Conservation (phyloP, 2,888 invertebrate genomes). For the Leptinotarsa rubiginosa region DNA sequence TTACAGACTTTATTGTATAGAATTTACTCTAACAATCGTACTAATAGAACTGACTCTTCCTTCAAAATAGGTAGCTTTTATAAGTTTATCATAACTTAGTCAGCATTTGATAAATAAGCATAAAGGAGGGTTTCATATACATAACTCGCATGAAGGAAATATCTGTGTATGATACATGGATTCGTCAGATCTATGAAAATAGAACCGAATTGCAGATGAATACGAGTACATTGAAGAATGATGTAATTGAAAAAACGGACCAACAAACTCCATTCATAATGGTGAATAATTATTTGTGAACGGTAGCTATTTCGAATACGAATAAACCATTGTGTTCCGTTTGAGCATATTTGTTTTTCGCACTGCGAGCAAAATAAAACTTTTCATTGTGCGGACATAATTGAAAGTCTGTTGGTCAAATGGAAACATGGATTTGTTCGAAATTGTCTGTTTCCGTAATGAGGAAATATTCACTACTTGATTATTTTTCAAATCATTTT, state of each 20-base stretch:
- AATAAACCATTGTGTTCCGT: not conserved
- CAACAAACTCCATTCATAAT: not conserved
- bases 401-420: conserved; percentile 35
- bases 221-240: not conserved
- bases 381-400: conserved; percentile 37
- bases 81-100: too few species aligned
- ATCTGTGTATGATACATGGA: too few species aligned
- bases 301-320: not conserved
- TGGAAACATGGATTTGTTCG: conserved; percentile 26
- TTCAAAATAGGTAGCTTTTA: too few species aligned
- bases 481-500: not conserved
- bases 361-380: conserved; percentile 31
- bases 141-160: too few species aligned
- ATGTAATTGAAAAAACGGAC: not conserved
- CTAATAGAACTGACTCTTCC: too few species aligned
- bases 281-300: conserved; percentile 7
- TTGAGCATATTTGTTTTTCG: conserved; percentile 26
- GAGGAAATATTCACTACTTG: not conserved
- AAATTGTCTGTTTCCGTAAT: not conserved
- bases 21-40: too few species aligned
- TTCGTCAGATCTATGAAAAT: too few species aligned
- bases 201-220: too few species aligned
- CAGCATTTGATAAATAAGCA: too few species aligned
- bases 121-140: too few species aligned
- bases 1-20: too few species aligned